Conservation (phyloP, 2,797 vertebrate genomes). For the Philypnodon macrostomus region DNA sequence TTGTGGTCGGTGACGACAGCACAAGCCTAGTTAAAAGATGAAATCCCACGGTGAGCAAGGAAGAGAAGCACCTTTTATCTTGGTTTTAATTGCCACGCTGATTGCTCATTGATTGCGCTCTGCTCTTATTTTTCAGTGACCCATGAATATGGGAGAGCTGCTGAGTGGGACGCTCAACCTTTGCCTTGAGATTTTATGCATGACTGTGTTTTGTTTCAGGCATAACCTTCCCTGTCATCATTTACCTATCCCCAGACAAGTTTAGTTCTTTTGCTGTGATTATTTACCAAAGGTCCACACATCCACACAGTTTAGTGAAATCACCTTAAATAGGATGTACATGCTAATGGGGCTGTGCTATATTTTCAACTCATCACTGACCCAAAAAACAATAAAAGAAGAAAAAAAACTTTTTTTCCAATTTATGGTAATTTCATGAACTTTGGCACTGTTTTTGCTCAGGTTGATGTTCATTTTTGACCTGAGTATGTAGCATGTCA, state of each 20-base stretch:
- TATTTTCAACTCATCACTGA: no score
- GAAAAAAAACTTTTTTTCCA: no score
- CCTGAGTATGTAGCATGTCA: slow-evolving; percentile 11
- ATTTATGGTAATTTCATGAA: slow-evolving; percentile 15
- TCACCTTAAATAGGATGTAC: no score
- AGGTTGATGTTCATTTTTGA: slow-evolving; percentile 41
- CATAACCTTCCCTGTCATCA: slow-evolving; percentile 15
- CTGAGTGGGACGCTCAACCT: slow-evolving; percentile 5
- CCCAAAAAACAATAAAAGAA: no score
- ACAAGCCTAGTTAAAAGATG: no score
- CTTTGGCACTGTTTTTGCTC: slow-evolving; percentile 17
- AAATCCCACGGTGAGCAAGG: not conserved
- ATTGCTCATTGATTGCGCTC: slow-evolving; percentile 20
- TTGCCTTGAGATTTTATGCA: slow-evolving; percentile 3
- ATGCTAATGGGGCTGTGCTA: no score
- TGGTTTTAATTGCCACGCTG: not conserved
- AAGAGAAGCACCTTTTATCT: not conserved
- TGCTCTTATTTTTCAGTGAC: not conserved
- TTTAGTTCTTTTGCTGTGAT: no score
- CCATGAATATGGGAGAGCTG: slow-evolving; percentile 8
- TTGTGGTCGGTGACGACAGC: no score
- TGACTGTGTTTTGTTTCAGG: not conserved
- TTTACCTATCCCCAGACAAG: not conserved
- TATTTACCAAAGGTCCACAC: no score
- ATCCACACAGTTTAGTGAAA: no score